phyloP scores from a whole-genome alignment of 2,113 vertebrate species.

The Forbesichthys agassizii region DNA sequence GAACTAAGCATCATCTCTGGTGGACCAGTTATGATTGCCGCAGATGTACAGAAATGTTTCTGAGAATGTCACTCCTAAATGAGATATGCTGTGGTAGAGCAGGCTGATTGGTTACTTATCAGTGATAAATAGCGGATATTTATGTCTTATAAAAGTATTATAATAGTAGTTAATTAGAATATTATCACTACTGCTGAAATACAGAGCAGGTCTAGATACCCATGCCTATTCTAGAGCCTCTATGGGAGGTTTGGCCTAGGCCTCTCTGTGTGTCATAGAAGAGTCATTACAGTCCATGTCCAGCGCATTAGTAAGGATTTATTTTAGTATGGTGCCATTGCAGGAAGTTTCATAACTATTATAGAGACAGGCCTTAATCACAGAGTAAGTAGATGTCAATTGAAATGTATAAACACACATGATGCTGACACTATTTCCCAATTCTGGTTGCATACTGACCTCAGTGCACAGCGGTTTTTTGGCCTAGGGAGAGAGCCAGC shows the following conservation, averaged over 20 bases:
- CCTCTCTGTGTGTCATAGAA: slow-evolving; percentile 20
- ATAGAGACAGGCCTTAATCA: slow-evolving; percentile 64
- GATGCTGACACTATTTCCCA: slow-evolving; percentile 36
- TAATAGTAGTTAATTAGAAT: neutral
- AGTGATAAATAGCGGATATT: no score
- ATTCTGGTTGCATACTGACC: slow-evolving; percentile 60
- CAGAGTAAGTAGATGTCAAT: slow-evolving; percentile 57
- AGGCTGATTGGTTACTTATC: neutral
- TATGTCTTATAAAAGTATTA: no score
- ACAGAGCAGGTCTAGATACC: slow-evolving; percentile 25
- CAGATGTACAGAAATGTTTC: no score
- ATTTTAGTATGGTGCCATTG: slow-evolving; percentile 32
- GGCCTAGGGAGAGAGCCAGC: slow-evolving; percentile 59
- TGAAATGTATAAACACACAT: slow-evolving; percentile 66
- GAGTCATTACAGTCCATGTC: slow-evolving; percentile 20
- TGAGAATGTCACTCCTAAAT: no score
- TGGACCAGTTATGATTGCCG: no score
- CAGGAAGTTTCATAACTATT: slow-evolving; percentile 37
- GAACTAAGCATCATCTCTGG: no score
- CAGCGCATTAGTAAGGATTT: slow-evolving; percentile 31
- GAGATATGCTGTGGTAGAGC: neutral
- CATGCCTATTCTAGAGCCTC: slow-evolving; percentile 19
- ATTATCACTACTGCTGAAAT: neutral
- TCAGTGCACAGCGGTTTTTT: slow-evolving; percentile 69
- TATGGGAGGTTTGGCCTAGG: slow-evolving; percentile 47